These are phyloP conservation scores for Electrophaes corylata DNA, from an alignment of 2,888 invertebrate genomes.

Conservation along the genomic window DNA sequence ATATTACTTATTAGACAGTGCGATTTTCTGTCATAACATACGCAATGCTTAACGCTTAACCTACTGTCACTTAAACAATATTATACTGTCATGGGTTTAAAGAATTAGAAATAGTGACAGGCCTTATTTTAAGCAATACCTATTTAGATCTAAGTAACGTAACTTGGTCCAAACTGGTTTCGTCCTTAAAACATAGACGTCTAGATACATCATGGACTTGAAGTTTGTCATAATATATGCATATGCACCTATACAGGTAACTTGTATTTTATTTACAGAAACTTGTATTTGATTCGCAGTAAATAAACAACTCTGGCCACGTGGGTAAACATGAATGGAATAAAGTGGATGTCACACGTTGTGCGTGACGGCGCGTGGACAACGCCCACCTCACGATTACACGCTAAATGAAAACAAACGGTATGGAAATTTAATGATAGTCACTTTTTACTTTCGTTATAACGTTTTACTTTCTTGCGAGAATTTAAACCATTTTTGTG, in stretches of 20 bases:
- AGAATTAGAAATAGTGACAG: no score
- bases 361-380: slow-evolving; percentile 20
- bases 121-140: no score
- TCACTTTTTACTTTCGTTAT: no score
- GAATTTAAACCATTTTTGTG: no score
- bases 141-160: no score
- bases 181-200: neutral
- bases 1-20: no score
- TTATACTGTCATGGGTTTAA: no score
- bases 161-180: neutral
- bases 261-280: slow-evolving; percentile 2
- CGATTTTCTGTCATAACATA: no score
- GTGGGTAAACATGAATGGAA: slow-evolving; percentile 25
- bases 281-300: slow-evolving; percentile 8
- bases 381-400: slow-evolving; percentile 14
- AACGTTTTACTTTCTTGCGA: slow-evolving; percentile 10
- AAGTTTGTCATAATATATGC: no score
- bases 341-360: slow-evolving; percentile 17
- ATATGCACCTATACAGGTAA: no score
- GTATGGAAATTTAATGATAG: neutral
- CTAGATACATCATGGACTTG: neutral
- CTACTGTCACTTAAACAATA: no score
- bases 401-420: slow-evolving; percentile 23
- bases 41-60: no score
- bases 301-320: slow-evolving; percentile 15